phyloP scores from a whole-genome alignment of 2,888 invertebrate species.

The Drosophila mercatorum region DNA sequence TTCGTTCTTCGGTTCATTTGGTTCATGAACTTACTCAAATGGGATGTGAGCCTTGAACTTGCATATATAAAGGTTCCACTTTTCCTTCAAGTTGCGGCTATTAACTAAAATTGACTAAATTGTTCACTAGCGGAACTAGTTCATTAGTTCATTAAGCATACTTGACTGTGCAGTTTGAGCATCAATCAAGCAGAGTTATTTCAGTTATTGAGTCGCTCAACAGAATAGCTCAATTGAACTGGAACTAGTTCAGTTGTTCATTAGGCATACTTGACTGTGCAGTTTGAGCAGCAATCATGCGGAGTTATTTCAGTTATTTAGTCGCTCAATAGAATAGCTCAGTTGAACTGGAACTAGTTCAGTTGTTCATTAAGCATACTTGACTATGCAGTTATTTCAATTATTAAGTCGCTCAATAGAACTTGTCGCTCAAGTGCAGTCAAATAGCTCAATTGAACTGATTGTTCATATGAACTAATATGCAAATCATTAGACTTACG shows the following conservation, averaged over 20 bases:
- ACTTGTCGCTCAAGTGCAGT: too few species aligned
- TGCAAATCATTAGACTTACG: too few species aligned
- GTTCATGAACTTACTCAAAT: background rate
- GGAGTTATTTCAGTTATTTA: background rate
- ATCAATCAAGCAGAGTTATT: background rate
- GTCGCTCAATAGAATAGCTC: too few species aligned
- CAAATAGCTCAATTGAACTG: background rate
- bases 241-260: constrained; percentile 1
- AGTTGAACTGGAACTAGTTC: too few species aligned
- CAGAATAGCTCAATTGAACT: too few species aligned
- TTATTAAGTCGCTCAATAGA: too few species aligned
- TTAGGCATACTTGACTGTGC: background rate
- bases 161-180: background rate
- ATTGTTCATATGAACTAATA: constrained; percentile 2
- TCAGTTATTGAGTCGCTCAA: background rate
- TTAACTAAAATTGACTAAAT: background rate
- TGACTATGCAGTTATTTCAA: too few species aligned
- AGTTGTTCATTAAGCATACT: too few species aligned
- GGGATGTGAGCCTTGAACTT: background rate
- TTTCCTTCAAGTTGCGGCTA: too few species aligned
- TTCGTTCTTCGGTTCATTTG: background rate
- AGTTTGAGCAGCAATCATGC: background rate
- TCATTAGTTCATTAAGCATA: background rate
- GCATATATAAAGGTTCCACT: background rate
- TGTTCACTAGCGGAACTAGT: background rate